A percentile compares a stretch with the other conserved stretches of the same genome.
phyloP scores from a whole-genome alignment of 2,113 vertebrate species.

The Callipepla squamata region DNA sequence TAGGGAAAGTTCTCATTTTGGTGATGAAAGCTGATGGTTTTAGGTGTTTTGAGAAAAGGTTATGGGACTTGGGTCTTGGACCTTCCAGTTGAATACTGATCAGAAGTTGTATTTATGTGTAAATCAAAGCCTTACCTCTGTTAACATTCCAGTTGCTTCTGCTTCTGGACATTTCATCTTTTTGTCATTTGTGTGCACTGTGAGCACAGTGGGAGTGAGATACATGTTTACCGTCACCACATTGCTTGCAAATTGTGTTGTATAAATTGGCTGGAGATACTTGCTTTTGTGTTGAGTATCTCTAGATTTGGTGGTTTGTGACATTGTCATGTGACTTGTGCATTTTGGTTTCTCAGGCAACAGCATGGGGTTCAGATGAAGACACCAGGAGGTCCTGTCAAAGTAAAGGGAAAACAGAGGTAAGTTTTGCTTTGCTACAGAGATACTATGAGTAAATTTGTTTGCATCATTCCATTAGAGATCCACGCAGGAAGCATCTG shows the following conservation, averaged over 20 bases:
- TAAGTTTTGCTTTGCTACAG: slow-evolving; percentile 73
- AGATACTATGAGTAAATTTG: slow-evolving; percentile 8
- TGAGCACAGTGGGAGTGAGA: slow-evolving; percentile 76
- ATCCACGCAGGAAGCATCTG: slow-evolving; percentile 3
- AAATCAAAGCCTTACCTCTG: slow-evolving; percentile 74
- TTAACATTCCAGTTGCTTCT: slow-evolving; percentile 66
- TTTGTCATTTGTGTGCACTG: slow-evolving; percentile 77
- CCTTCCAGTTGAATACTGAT: slow-evolving; percentile 62
- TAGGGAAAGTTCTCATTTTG: background rate
- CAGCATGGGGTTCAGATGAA: slow-evolving; percentile 95
- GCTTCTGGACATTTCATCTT: slow-evolving; percentile 59
- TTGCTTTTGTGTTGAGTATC: slow-evolving; percentile 12
- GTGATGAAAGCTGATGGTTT: background rate
- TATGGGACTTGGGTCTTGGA: background rate
- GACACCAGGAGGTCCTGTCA: slow-evolving; percentile 97
- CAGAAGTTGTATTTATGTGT: slow-evolving; percentile 77
- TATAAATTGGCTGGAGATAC: slow-evolving; percentile 21
- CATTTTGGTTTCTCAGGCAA: slow-evolving; percentile 88
- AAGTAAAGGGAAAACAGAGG: slow-evolving; percentile 99
- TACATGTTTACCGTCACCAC: slow-evolving; percentile 29
- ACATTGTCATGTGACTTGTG: slow-evolving; percentile 51
- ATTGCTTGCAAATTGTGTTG: slow-evolving; percentile 30
- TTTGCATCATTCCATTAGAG: slow-evolving; percentile 18
- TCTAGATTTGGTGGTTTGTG: slow-evolving; percentile 18
- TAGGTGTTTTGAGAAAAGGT: background rate